phyloP scores from a whole-genome alignment of 2,113 vertebrate species.

The Chinchilla lanigera region DNA sequence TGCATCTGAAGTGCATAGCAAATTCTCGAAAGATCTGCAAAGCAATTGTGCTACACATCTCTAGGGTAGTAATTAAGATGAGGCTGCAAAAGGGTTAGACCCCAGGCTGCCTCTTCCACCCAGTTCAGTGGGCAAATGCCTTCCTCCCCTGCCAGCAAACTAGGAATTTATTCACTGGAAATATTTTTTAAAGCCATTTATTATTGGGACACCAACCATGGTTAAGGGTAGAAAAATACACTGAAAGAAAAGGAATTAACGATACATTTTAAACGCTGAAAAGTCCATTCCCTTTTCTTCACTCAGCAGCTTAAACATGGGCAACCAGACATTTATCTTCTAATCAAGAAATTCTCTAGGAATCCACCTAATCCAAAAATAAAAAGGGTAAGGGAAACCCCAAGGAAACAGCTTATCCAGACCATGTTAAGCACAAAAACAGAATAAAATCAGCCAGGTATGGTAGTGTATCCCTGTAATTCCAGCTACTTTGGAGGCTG shows the following conservation, averaged over 20 bases:
- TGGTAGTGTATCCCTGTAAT: not conserved
- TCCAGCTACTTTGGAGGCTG: not conserved
- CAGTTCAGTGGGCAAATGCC: not conserved
- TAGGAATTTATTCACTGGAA: not conserved
- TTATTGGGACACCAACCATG: not conserved
- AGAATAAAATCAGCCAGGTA: not conserved
- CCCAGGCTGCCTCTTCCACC: not conserved
- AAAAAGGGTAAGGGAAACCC: not conserved
- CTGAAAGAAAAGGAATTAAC: not conserved
- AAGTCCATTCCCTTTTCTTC: not conserved
- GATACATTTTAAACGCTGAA: not conserved
- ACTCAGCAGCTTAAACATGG: not conserved
- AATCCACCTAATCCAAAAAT: constrained; percentile 18
- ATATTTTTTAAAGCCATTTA: not conserved
- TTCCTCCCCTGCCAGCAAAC: not conserved
- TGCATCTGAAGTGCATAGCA: not conserved
- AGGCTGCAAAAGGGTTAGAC: not conserved
- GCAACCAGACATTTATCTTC: not conserved
- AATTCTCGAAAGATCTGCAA: not conserved
- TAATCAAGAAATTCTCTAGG: not conserved
- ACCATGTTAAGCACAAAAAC: not conserved
- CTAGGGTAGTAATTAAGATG: not conserved
- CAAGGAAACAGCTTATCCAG: not conserved
- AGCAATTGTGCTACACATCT: fast-evolving
- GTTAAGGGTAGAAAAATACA: not conserved